Evolutionary conservation across 2,113 vertebrate genomes (phyloP), one percentile per base, ranked within the genome.

Genomic region (Thalassoma bifasciatum): DNA sequence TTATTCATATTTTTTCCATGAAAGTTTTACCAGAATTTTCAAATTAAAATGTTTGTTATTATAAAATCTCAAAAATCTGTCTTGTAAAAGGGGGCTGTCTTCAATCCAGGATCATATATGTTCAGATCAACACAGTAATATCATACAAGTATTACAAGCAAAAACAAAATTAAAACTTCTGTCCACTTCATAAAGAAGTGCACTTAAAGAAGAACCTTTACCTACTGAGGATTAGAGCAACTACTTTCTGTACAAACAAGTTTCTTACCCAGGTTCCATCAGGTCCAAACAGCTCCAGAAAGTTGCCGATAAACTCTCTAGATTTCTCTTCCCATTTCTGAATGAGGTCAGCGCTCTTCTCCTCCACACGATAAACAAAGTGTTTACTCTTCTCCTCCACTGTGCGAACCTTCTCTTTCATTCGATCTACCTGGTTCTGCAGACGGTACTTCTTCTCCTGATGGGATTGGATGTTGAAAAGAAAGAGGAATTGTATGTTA

Each of bases 311-410:
- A 84, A 99, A 99, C 90, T 99, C 98, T 57, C 97, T 93, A 17
- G 96, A 99, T 75, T 99, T 99, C 83, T 99, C 98, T 90, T 99
- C 97, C 98, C 97, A 99, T 85, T 99, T 99, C 84, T 98, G 96
- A 89, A 99, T 98, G 69, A 99, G 95, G 82, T 99, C 98, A 12
- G 98, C 96, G 84, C 98, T 99, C 83, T 97, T 99, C 91, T 99
- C 98, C 93, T 99, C 98, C 68, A 99, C 97, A 8, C 95, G 95
- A 85, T 96, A 97, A 53, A 99, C 97, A 93, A 99, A 98, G 79
- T 99, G 96, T 88, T 99, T 99, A 79, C 97, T 98, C 84, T 95
- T 97, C 88, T 99, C 98, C 72, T 99, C 98, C 4, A 99, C 96
- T 0, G 96, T 99, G 84, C 95, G 97, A 54, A 99, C 97, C 72